Conservation (phyloP, 2,113 vertebrate genomes). For the Origma solitaria region DNA sequence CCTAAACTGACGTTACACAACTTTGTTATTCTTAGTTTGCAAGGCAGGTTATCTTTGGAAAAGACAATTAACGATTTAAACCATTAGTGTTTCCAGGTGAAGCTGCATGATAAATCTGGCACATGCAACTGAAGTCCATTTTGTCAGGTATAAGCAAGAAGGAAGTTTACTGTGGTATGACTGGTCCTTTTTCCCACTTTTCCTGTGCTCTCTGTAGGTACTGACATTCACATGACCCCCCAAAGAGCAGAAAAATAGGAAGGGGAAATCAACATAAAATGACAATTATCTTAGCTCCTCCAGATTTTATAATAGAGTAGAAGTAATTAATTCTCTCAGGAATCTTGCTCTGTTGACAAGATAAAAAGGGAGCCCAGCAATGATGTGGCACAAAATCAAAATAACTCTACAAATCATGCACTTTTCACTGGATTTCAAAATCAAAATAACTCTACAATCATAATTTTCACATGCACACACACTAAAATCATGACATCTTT, state of each 20-base stretch:
- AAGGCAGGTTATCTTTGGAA: background rate
- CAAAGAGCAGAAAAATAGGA: slow-evolving; percentile 47
- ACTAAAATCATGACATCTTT: slow-evolving; percentile 15
- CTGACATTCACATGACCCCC: slow-evolving; percentile 42
- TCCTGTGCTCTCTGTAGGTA: slow-evolving; percentile 38
- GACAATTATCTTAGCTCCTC: slow-evolving; percentile 57
- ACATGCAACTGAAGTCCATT: slow-evolving; percentile 44
- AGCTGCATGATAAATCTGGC: slow-evolving; percentile 30
- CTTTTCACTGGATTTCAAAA: slow-evolving; percentile 54
- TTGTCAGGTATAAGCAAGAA: slow-evolving; percentile 16
- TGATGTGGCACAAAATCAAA: slow-evolving; percentile 65
- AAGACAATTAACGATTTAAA: slow-evolving; percentile 32
- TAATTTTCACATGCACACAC: background rate
- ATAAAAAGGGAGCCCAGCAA: slow-evolving; percentile 56
- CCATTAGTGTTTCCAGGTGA: slow-evolving; percentile 20
- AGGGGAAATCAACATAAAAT: slow-evolving; percentile 58
- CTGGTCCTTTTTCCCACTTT: slow-evolving; percentile 30
- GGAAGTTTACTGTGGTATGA: background rate
- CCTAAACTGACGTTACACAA: background rate
- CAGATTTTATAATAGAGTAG: slow-evolving; percentile 38
- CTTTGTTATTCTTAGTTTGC: background rate
- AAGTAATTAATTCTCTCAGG: slow-evolving; percentile 64
- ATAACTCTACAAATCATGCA: slow-evolving; percentile 53
- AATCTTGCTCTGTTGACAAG: slow-evolving; percentile 62
- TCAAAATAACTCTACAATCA: slow-evolving; percentile 54